Conservation (phyloP, 1,140 invertebrate genomes). For the Ips typographus region DNA sequence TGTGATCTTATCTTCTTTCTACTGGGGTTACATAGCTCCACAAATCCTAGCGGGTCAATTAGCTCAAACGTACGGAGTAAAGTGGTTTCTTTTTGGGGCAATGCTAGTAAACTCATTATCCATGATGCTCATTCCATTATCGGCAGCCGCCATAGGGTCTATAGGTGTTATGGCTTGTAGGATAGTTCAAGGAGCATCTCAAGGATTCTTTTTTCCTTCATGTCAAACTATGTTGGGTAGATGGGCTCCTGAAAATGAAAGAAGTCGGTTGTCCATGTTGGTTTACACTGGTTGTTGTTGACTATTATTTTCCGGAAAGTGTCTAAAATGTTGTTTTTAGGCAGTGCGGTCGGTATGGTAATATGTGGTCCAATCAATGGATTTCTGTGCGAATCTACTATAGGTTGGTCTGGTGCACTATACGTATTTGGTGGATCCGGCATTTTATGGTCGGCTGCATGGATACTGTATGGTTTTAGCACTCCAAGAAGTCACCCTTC, state of each 20-base stretch:
- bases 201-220: conserved; percentile 44
- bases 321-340: conserved; percentile 46
- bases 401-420: conserved; percentile 79
- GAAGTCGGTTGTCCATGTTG: conserved; percentile 36
- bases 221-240: conserved; percentile 40
- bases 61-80: conserved; percentile 64
- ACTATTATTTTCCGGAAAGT: neutral
- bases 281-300: conserved; percentile 35
- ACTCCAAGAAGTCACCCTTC: conserved; percentile 61
- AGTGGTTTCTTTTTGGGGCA: conserved; percentile 62
- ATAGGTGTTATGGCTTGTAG: conserved; percentile 41
- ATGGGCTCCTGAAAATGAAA: conserved; percentile 42
- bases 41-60: conserved; percentile 69
- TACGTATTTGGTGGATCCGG: conserved; percentile 70
- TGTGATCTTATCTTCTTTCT: conserved; percentile 66
- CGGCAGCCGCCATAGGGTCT: conserved; percentile 35
- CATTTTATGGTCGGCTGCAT: conserved; percentile 62
- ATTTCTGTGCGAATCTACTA: conserved; percentile 59
- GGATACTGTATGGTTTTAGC: conserved; percentile 65
- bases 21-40: conserved; percentile 61
- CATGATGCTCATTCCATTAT: conserved; percentile 51
- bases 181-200: conserved; percentile 40
- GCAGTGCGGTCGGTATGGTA: conserved; percentile 71
- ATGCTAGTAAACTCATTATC: conserved; percentile 58
- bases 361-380: conserved; percentile 71